Conservation (phyloP, 2,113 vertebrate species). For the Indicator maculatus region DNA sequence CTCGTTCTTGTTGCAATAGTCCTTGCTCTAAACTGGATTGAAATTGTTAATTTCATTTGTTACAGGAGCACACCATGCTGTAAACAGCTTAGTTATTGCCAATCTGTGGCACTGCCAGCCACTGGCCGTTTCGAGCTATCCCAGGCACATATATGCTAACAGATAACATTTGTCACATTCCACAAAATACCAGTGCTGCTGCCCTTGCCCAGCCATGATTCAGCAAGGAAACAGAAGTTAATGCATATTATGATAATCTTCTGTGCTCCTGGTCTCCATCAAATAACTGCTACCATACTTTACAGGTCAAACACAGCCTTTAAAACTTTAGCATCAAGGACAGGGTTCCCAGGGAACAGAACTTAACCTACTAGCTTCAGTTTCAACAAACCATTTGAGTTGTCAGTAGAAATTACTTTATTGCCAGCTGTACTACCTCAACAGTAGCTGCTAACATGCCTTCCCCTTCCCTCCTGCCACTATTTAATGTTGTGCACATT, state of each 20-base stretch:
- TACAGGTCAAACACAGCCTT: neutral
- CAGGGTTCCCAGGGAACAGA: neutral
- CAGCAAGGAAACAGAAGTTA: neutral
- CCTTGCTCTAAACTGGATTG: neutral
- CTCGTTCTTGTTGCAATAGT: neutral
- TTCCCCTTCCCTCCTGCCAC: neutral
- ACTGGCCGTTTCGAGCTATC: neutral
- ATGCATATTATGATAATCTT: neutral
- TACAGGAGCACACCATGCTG: fast-evolving
- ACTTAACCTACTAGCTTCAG: neutral
- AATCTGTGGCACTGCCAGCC: neutral
- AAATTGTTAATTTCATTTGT: neutral
- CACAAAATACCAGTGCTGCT: neutral
- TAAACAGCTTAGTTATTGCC: neutral
- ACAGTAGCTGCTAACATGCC: neutral
- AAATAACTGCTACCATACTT: neutral
- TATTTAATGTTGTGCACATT: neutral
- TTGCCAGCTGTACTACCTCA: neutral
- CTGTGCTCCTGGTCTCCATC: neutral
- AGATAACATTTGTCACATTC: neutral
- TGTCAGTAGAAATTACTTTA: neutral
- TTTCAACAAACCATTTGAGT: neutral
- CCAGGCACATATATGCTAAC: fast-evolving
- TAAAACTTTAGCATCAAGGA: neutral
- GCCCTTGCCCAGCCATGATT: neutral